Conservation (phyloP, 2,888 invertebrate species). For the Seira sanloemensis region DNA sequence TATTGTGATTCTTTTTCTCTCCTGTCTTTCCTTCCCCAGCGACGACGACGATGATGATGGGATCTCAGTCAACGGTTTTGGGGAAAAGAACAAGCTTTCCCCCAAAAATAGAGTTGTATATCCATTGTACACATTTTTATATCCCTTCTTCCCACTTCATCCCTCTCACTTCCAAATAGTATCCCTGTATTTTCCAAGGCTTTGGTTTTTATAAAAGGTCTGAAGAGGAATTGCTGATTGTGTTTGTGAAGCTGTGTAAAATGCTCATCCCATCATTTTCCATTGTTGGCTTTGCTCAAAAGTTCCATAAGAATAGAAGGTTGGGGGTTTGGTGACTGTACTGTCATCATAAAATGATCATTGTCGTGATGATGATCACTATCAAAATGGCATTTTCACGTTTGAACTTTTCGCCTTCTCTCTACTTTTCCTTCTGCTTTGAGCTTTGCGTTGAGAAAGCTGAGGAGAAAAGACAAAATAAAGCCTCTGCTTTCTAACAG, state of each 20-base stretch:
- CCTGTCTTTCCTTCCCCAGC: background rate
- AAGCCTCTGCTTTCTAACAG: too few relatives aligned
- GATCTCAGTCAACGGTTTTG: background rate
- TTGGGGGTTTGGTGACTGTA: background rate
- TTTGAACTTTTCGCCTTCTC: background rate
- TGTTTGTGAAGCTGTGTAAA: background rate
- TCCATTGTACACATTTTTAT: too few relatives aligned
- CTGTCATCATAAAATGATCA: slow-evolving; percentile 2
- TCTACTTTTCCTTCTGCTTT: background rate
- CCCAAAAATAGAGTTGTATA: background rate
- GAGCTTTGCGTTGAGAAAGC: too few relatives aligned
- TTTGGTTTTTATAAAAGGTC: background rate
- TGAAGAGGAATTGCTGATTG: background rate
- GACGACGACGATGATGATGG: background rate
- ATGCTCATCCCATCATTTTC: slow-evolving; percentile 23
- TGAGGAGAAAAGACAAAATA: too few relatives aligned
- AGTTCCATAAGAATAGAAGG: background rate
- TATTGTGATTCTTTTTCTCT: background rate
- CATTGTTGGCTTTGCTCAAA: slow-evolving; percentile 33
- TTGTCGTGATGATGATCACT: background rate
- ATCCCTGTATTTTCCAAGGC: slow-evolving; percentile 21
- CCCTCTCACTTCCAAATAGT: background rate
- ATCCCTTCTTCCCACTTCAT: background rate
- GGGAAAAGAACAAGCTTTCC: background rate
- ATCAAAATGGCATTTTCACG: background rate